Evolutionary conservation across 2,797 vertebrate genomes (phyloP), one percentile per base, ranked within the genome.

Genomic region (Otus scops): DNA sequence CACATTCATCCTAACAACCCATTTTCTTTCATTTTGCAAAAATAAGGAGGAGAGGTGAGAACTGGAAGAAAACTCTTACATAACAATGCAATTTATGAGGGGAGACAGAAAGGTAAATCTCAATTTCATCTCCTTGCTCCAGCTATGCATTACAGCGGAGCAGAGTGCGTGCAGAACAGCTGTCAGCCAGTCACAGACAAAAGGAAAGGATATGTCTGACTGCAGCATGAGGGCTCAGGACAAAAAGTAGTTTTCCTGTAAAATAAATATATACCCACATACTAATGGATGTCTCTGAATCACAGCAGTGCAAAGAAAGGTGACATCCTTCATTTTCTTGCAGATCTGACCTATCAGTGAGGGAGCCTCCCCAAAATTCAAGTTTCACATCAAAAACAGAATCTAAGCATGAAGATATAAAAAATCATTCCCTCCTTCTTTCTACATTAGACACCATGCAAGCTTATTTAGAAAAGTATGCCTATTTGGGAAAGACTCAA

Each of bases 1-100:
- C 16, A 13, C 5, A 9, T 4, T 4, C 6, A 32, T 51, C 30
- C 41, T 28, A 76, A 61, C 0, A 2, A 48, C 21, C 9, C 8
- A 3, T 13, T 51, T 56, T 34, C 10, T 51, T 67, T 48, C 14
- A 11, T 32, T 57, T 41, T 27, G 30, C 8, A 63, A 53, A 54
- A 54, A 23, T 6, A 9, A 54, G 8, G 11, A 34, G 30, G 2
- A 30, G 5, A 64, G 13, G 19, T 16, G 8, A 57, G 32, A 75
- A 73, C 0, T 45, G 3, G 28, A 10, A 56, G n/a, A 34, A 77
- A 59, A 34, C 13, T 47, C 50, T 20, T 26, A 53, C 18, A 24
- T 32, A 73, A 27, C 21, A 68, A 24, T 12, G 39, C 17, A 50
- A 21, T 53, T 87, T 88, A n/a, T 74, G 50, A 67, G 59, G 26